phyloP scores from a whole-genome alignment of 1,140 invertebrate genomes.

The Druon quercuslanigerum region DNA sequence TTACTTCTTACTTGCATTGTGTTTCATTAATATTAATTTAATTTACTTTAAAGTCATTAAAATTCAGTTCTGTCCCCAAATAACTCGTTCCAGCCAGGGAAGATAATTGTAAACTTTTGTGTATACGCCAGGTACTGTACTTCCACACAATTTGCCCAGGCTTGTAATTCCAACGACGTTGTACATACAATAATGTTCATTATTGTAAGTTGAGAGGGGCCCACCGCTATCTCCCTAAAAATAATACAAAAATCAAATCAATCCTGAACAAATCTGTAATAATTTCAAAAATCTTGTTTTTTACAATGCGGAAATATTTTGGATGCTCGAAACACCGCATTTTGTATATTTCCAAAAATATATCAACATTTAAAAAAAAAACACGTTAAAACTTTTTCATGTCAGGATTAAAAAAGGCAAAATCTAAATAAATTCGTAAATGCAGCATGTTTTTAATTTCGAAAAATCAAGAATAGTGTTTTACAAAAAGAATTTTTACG shows the following conservation, averaged over 20 bases:
- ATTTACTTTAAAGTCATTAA: not conserved
- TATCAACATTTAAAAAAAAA: no score
- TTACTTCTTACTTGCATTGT: not conserved
- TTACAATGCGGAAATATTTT: not conserved
- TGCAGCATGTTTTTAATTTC: no score
- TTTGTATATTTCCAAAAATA: not conserved
- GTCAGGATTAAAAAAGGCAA: no score
- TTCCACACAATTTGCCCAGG: slow-evolving; percentile 73
- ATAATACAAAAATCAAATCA: slow-evolving; percentile 7
- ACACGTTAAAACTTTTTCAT: no score
- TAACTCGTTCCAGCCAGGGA: slow-evolving; percentile 76
- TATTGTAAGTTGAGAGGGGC: slow-evolving; percentile 66
- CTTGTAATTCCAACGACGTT: slow-evolving; percentile 76
- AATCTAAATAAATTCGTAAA: no score
- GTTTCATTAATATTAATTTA: not conserved
- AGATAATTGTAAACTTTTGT: slow-evolving; percentile 77
- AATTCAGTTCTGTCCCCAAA: slow-evolving; percentile 54
- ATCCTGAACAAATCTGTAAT: not conserved
- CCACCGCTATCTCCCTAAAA: slow-evolving; percentile 77
- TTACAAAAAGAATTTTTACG: no score
- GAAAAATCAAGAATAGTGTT: no score
- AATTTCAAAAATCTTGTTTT: not conserved
- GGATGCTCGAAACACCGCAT: no score
- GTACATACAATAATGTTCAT: slow-evolving; percentile 73
- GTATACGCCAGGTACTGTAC: slow-evolving; percentile 75